These are phyloP conservation scores for Oreortyx pictus DNA, from an alignment of 2,797 vertebrate species.

Conservation along the genomic window DNA sequence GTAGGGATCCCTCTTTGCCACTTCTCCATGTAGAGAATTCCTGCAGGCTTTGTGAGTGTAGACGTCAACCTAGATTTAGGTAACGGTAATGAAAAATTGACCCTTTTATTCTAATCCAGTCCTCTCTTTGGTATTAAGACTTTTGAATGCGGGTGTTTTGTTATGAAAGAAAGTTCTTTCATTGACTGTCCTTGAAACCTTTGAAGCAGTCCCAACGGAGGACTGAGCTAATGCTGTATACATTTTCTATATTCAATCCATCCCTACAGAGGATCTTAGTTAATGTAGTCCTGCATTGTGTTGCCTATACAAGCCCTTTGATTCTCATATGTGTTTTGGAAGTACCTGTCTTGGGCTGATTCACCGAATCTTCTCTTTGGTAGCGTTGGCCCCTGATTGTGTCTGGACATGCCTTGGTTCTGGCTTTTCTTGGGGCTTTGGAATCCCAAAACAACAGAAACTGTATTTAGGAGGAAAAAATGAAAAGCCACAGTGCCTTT, in stretches of 20 bases:
- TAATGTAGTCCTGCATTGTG: not conserved
- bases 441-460: not conserved
- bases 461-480: not conserved
- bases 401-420: not conserved
- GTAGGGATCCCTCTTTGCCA: not conserved
- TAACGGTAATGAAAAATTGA: not conserved
- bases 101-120: not conserved
- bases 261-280: not conserved
- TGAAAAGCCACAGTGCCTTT: not conserved
- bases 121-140: not conserved
- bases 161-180: not conserved
- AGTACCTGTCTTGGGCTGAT: not conserved
- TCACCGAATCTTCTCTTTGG: not conserved
- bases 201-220: not conserved
- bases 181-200: not conserved
- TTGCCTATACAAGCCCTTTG: not conserved
- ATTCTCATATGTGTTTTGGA: not conserved
- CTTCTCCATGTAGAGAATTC: not conserved
- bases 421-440: not conserved
- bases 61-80: not conserved
- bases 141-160: not conserved
- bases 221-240: not conserved
- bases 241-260: not conserved
- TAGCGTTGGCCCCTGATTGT: not conserved
- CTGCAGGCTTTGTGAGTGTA: not conserved